These are phyloP conservation scores for Callinectes sapidus DNA, from an alignment of 2,888 invertebrate species.

Conservation along the genomic window DNA sequence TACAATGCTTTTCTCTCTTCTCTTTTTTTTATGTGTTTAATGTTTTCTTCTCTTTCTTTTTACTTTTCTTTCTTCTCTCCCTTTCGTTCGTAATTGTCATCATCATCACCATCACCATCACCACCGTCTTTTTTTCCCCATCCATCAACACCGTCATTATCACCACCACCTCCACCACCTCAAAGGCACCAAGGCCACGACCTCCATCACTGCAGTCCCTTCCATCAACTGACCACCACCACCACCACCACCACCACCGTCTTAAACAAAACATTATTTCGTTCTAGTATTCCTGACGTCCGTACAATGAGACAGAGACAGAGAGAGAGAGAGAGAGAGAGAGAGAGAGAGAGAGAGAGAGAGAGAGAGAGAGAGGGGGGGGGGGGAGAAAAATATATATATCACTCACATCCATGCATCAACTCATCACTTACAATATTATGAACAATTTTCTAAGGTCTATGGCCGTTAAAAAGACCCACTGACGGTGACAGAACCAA, in stretches of 20 bases:
- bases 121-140: neutral
- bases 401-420: no score
- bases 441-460: no score
- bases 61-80: neutral
- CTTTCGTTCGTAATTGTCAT: neutral
- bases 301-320: neutral
- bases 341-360: slow-evolving; percentile 25
- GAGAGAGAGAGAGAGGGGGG: neutral
- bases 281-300: neutral
- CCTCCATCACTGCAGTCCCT: neutral
- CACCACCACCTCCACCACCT: neutral
- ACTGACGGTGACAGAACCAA: no score
- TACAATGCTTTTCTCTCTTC: no score
- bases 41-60: neutral
- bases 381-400: no score
- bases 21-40: neutral
- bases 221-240: neutral
- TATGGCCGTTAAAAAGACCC: no score
- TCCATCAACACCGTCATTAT: neutral
- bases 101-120: neutral
- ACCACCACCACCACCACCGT: neutral
- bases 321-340: slow-evolving; percentile 4
- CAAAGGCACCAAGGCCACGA: neutral
- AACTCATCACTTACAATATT: no score
- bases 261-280: neutral